phyloP scores from a whole-genome alignment of 23 tunicate genomes.

The Diplosoma virens region DNA sequence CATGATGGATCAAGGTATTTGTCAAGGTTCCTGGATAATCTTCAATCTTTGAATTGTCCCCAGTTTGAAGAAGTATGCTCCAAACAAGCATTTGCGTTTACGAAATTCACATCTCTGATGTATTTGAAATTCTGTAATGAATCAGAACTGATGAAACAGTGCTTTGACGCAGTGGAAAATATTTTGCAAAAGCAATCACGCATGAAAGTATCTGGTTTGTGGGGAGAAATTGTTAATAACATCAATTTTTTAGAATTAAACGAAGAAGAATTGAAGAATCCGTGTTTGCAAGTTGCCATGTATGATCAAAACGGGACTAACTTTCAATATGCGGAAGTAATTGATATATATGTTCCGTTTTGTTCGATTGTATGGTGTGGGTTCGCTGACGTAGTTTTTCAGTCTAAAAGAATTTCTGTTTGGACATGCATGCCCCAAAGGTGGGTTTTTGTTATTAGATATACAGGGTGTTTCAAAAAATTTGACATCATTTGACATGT shows the following conservation, averaged over 20 bases:
- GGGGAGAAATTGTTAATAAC: not conserved
- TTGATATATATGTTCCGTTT: constrained; percentile 30
- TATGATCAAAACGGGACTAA: constrained; percentile 32
- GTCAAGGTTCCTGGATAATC: not conserved
- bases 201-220: too few relatives aligned
- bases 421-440: constrained; percentile 58
- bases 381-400: constrained; percentile 12
- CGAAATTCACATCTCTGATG: not conserved
- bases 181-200: not conserved
- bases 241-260: not conserved
- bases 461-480: not conserved
- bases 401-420: constrained; percentile 8
- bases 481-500: not conserved
- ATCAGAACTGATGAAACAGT: not conserved
- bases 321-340: constrained; percentile 22
- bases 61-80: not conserved
- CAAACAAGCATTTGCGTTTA: not conserved
- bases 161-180: not conserved
- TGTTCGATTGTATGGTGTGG: constrained; percentile 66
- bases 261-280: not conserved
- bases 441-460: constrained; percentile 31
- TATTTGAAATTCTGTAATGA: not conserved
- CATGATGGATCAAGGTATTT: not conserved
- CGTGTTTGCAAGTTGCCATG: constrained; percentile 65
- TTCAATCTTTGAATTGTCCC: not conserved